Evolutionary conservation across 2,888 invertebrate genomes (phyloP), one percentile per base, ranked within the genome.

Genomic region (Tenthredo livida): DNA sequence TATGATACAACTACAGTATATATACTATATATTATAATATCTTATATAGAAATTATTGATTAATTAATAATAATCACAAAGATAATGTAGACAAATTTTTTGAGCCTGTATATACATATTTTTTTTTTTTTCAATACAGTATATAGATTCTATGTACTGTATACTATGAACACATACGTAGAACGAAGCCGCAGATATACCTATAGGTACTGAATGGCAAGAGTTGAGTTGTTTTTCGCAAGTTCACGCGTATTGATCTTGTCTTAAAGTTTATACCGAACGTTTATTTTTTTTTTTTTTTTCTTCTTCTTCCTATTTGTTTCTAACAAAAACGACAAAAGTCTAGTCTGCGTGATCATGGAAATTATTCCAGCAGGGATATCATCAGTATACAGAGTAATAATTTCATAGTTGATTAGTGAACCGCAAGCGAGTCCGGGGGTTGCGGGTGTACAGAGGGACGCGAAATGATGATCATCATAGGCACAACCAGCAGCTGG

Each of bases 231-330:
- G 72, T 40, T 72, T 67, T 72, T 72, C 72, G 40, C 72, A 72
- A 72, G 72, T 72, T 72, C 72, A 33, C 72, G 72, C 40, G 40
- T 72, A 72, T 72, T 72, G 72, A 72, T 72, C 72, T 33, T 10
- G 72, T 72, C 72, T 72, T 37, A 72, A 72, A 72, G 54, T 54
- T 54, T 54, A 47, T 47, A n/a, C 54, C n/a, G n/a, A 54, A 54
- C 7, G 7, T 54, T n/a, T 17, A 6, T 47, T 37, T 37, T 37
- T 37, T 37, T 37, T 37, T 37, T 37, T 37, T 6, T 37, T 37
- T 6, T 37, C 1, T 6, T 7, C 7, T 7, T 37, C 1, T 37
- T 7, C 1, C 4, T 33, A 3, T 33, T 33, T 33, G 2, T 33
- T 33, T 33, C 29, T 29, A 33, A 33, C 33, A 4, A 33, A 33